Percentiles rank a stretch among this genome's conserved stretches.
These are phyloP conservation scores for Drosophila stalkeri DNA, from an alignment of 2,888 invertebrate genomes.

Conservation along the genomic window DNA sequence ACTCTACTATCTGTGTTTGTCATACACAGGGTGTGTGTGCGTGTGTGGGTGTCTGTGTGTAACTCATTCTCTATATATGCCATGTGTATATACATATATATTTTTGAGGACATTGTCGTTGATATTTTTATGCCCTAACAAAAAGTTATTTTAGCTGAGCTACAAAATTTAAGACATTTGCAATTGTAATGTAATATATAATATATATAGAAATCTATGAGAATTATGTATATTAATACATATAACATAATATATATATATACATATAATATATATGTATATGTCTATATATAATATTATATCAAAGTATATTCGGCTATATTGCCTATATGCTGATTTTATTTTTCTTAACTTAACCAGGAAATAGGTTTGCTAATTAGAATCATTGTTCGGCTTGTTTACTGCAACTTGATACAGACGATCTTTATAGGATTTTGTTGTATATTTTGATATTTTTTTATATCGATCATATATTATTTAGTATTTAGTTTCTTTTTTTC, in stretches of 20 bases:
- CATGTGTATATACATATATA: conserved; percentile 9
- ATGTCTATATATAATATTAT: neutral
- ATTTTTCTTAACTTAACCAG: neutral
- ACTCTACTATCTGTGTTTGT: conserved; percentile 36
- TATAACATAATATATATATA: neutral
- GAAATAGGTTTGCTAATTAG: neutral
- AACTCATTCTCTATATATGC: conserved; percentile 13
- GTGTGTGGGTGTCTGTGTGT: conserved; percentile 25
- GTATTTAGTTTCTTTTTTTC: too few species aligned
- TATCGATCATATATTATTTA: too few species aligned
- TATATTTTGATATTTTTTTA: neutral
- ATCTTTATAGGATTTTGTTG: neutral
- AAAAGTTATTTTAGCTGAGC: neutral
- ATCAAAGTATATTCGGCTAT: neutral
- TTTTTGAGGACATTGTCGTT: conserved; percentile 45
- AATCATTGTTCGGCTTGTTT: neutral
- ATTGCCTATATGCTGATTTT: neutral
- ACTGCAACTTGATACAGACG: neutral
- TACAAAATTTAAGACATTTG: too few species aligned
- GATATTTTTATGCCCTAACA: conserved; percentile 38
- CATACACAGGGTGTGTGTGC: neutral
- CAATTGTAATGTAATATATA: neutral
- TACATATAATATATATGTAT: neutral
- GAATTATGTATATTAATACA: neutral
- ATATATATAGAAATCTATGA: neutral